Base-by-base conservation (phyloP, 2,888 invertebrate species). In the Diarsia rubi region DNA sequence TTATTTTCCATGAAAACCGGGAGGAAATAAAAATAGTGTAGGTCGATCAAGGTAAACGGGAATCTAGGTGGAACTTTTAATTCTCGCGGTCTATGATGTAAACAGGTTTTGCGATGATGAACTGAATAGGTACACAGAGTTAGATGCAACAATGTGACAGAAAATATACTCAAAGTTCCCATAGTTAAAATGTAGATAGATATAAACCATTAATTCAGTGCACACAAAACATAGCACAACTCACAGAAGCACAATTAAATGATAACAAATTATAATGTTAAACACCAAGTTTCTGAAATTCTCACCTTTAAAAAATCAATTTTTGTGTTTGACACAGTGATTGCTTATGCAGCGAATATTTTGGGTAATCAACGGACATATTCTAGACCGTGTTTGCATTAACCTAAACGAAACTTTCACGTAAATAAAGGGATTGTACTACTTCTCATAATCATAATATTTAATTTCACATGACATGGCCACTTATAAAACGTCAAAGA, bases 11-110 rank as follows among this genome's bases (percentile, higher is more conserved):
- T 67, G 59, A 21, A 69, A 52, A 12, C 24, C 14, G 31, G 27
- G 27, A 63, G 57, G 19, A 62, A 70, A 66, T 71, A 71, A 68
- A 79, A 79, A 81, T 54, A 66, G 60, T 54, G n/a, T 9, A 19
- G 45, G 3, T 74, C 21, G 54, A 8, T 57, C 31, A 31, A 52
- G 47, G 54, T 65, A 52, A 78, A 11, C 59, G 27, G 19, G 37
- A 65, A 65, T 21, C 52, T 31, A 2, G 31, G 19, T 49, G 5
- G 21, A 73, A 45, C 9, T 64, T 73, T 31, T 42, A 52, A 80
- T 54, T 9, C 37, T 14, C 2, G 27, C 14, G 14, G 57, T 52
- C n/a, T n/a, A 45, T 8, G 11, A 3, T 14, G 19, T 31, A 5
- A 62, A 47, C 37, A 52, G 21, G 59, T 59, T 59, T 47, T 54